Base-by-base conservation (phyloP, 1,140 invertebrate genomes). In the Ips nitidus region DNA sequence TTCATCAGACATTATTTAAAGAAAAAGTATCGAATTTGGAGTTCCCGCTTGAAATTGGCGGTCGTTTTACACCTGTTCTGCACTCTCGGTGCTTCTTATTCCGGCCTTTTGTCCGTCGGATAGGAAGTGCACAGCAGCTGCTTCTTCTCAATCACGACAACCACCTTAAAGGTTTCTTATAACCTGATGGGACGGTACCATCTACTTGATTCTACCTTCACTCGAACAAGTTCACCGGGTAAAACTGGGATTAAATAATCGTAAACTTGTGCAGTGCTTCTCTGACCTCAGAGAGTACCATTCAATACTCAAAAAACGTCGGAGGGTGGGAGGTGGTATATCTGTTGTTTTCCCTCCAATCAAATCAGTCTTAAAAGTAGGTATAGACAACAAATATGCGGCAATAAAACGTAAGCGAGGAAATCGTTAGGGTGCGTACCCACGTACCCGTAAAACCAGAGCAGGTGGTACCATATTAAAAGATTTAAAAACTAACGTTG, bases 21-120 rank as follows among this genome's bases (percentile, higher is more conserved):
- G 52, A 55, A 55, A 55, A 55, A 55, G 52, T 1, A n/a, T 8
- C 36, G 43, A 5, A 47, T 47, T 47, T 47, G 8, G 47, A 40
- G 53, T 52, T 52, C 61, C 61, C 61, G 61, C 61, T 63, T 22
- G 56, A 57, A 66, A 66, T 66, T 66, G 65, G 65, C 65, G 65
- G 65, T 66, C 66, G 57, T n/a, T 52, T 68, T 68, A 52, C 66
- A 68, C 66, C 66, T 68, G 66, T 68, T 52, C 66, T 59, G 66
- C 66, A 68, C 66, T 68, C 66, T 68, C 66, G 50, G 66, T 59
- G 66, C 66, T 68, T 68, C 66, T 52, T 60, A 60, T 59, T 68
- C 58, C 66, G 57, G 66, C 57, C 57, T 60, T 68, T 68, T 68
- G 56, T 59, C 50, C 57, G 36, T 55, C 47, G 42, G 64, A 60